Evolutionary conservation across 1,140 invertebrate species (phyloP), one percentile per base, ranked within the genome.

Genomic region (Drosophila parvula): DNA sequence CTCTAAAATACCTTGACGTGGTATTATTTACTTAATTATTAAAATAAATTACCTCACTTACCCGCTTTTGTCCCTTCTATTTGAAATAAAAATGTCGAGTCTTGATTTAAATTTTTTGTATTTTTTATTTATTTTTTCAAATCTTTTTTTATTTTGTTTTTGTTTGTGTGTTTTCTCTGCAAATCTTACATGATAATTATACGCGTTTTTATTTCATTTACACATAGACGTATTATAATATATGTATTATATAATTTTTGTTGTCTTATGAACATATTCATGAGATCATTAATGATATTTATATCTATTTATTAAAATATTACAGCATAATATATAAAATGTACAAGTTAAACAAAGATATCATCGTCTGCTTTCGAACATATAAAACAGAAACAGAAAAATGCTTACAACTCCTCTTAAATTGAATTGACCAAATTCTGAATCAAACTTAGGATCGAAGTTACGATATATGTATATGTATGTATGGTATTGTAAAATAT

Each of bases 211-310:
- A 81, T 82, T 79, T 67, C 65, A 86, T 86, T 79, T 79, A 82
- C 83, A 88, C 62, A 71, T 51, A 71, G 59, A 68, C 67, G 64
- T 57, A 41, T 28, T 40, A 53, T 9, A 36, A 78, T 81, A 70
- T 67, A 36, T 56, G 41, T 71, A 41, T n/a, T 48, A 45, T 69
- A 78, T 81, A 71, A 50, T 70, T 64, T 47, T 51, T 64, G 51
- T 60, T 62, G 76, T 86, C 82, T 86, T 88, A 86, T 86, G 82
- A 86, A 86, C 76, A 82, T 88, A 88, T 86, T 86, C 82, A 86
- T 86, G 82, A 86, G 82, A 86, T 86, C 82, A 86, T 14, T 88
- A 82, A 78, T 79, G 71, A 88, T 86, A 86, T 73, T 68, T 81
- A 75, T 81, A 75, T 85, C 64, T 70, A 59, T 67, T 75, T 73